A percentile compares a stretch with the other conserved stretches of the same genome.
Conservation (phyloP, 2,797 vertebrate species). For the Microctenopoma steveboyesi region DNA sequence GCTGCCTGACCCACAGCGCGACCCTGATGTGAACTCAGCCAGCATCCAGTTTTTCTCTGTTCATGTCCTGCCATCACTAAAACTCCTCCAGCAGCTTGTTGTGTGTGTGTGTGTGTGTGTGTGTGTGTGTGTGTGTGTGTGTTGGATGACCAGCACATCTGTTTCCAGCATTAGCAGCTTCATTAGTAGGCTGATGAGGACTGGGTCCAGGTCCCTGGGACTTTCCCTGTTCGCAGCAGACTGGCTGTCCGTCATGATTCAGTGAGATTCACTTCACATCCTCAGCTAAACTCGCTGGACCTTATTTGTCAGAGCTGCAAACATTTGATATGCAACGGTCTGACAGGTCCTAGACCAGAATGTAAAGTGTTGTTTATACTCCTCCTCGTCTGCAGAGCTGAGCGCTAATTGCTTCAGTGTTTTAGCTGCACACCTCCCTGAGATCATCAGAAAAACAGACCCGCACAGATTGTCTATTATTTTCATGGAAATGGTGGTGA, state of each 20-base stretch:
- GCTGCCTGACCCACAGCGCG: constrained; percentile 3
- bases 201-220: constrained; percentile 29
- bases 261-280: constrained; percentile 43
- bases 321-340: constrained; percentile 55
- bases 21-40: constrained; percentile 39
- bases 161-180: constrained; percentile 35
- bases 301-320: constrained; percentile 52
- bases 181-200: constrained; percentile 38
- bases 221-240: constrained; percentile 11
- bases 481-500: not conserved
- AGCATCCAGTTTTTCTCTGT: constrained; percentile 15
- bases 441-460: constrained; percentile 25
- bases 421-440: constrained; percentile 22
- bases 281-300: constrained; percentile 47
- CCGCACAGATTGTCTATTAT: not conserved
- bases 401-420: constrained; percentile 42
- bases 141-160: constrained; percentile 20
- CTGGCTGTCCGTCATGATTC: constrained; percentile 31
- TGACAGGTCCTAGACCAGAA: constrained; percentile 43
- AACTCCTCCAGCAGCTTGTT: not conserved
- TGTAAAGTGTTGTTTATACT: constrained; percentile 49
- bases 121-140: constrained; percentile 1
- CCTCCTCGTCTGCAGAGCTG: constrained; percentile 2
- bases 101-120: not conserved
- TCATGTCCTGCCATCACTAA: not conserved